Evolutionary conservation across 1,140 invertebrate species (phyloP).

Genomic region (Caerostris extrusa): DNA sequence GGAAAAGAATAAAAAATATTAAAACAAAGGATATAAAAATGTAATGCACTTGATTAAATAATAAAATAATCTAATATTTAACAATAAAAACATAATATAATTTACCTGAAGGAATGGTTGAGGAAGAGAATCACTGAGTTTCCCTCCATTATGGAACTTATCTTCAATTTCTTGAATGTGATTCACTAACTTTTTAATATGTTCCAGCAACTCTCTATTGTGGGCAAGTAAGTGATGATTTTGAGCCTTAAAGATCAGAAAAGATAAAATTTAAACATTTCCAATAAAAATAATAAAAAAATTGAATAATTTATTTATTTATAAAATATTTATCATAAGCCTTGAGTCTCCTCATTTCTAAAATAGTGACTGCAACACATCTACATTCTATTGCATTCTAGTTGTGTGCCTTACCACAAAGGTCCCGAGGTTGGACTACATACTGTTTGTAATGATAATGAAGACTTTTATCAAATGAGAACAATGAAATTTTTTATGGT

Average conservation of each 20-base stretch:
- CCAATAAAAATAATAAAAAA: too few relatives aligned
- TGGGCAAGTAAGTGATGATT: conserved; percentile 96
- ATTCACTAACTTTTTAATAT: conserved; percentile 92
- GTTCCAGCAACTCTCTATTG: conserved; percentile 96
- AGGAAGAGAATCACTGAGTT: conserved; percentile 18
- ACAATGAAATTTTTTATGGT: too few relatives aligned
- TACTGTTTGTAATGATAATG: too few relatives aligned
- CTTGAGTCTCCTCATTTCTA: too few relatives aligned
- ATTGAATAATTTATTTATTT: too few relatives aligned
- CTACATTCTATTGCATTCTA: too few relatives aligned
- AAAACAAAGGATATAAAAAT: neutral
- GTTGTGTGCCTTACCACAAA: too few relatives aligned
- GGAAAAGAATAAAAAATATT: neutral
- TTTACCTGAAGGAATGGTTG: conserved; percentile 67
- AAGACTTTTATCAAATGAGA: too few relatives aligned
- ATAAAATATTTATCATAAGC: too few relatives aligned
- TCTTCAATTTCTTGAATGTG: conserved; percentile 92
- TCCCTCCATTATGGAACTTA: conserved; percentile 77
- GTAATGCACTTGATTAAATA: neutral
- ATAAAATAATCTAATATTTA: neutral
- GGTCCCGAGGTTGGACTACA: too few relatives aligned
- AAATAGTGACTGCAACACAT: too few relatives aligned
- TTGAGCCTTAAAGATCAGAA: conserved; percentile 86
- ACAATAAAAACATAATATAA: neutral
- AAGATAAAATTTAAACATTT: neutral